Percentiles rank a stretch among this genome's conserved stretches.
These are phyloP conservation scores for Phocoena sinus DNA, from an alignment of 2,113 vertebrate genomes.

Conservation along the genomic window DNA sequence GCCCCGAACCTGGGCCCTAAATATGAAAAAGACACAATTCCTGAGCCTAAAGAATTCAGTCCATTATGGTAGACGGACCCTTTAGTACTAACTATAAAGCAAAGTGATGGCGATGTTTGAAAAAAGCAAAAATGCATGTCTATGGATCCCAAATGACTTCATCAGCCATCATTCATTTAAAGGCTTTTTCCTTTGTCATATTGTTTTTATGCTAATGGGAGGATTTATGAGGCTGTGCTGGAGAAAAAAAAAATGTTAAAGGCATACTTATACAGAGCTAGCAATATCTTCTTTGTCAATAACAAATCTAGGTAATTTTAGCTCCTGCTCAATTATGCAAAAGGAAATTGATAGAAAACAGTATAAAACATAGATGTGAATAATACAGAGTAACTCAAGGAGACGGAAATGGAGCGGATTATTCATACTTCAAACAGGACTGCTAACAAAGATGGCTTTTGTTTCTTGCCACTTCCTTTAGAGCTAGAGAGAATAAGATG, in stretches of 20 bases:
- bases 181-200: neutral
- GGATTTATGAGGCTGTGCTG: neutral
- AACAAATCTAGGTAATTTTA: slow-evolving; percentile 9
- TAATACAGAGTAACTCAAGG: neutral
- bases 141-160: neutral
- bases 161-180: neutral
- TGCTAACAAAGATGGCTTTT: neutral
- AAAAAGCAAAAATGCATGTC: neutral
- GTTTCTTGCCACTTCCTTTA: neutral
- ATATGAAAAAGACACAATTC: neutral
- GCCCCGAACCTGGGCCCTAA: neutral
- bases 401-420: neutral
- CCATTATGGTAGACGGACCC: neutral
- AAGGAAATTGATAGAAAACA: neutral
- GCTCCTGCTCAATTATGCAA: neutral
- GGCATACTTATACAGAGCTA: neutral
- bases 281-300: neutral
- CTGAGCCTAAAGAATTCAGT: neutral
- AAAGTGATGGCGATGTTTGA: neutral
- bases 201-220: neutral
- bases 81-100: neutral
- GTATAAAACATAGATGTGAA: neutral
- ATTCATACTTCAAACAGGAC: neutral
- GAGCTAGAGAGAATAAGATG: neutral
- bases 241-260: neutral